Evolutionary conservation across 1,140 invertebrate species (phyloP).

Genomic region (Bradysia coprophila): DNA sequence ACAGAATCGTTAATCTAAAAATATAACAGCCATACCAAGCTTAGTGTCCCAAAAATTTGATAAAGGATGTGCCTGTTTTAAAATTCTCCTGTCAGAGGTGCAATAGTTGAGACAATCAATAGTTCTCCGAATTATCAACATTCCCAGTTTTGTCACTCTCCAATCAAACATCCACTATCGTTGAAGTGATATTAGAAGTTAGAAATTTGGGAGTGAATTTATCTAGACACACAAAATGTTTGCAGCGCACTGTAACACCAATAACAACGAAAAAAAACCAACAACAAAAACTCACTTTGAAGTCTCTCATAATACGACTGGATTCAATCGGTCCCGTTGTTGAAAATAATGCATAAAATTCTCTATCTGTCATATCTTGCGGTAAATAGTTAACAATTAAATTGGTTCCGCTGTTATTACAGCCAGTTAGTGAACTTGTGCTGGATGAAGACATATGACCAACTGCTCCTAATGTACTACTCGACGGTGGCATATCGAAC

Average conservation of each 20-base stretch:
- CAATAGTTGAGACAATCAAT: too few species aligned
- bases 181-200: neutral
- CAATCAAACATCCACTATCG: neutral
- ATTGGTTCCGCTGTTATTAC: constrained; percentile 38
- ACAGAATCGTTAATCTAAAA: too few species aligned
- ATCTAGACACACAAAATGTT: too few species aligned
- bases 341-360: constrained; percentile 73
- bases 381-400: constrained; percentile 92
- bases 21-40: too few species aligned
- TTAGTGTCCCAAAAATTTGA: too few species aligned
- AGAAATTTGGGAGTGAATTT: too few species aligned
- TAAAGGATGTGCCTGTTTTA: too few species aligned
- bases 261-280: too few species aligned
- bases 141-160: too few species aligned
- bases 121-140: too few species aligned
- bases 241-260: too few species aligned
- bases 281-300: constrained; percentile 36
- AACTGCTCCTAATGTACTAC: constrained; percentile 11
- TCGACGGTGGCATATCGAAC: constrained; percentile 6
- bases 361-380: constrained; percentile 80
- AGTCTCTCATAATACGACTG: constrained; percentile 82
- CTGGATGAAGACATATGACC: constrained; percentile 19
- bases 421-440: constrained; percentile 18
- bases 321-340: constrained; percentile 73
- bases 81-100: too few species aligned